Base-by-base conservation (phyloP, 2,888 invertebrate species). In the Oscheius myriophilus region DNA sequence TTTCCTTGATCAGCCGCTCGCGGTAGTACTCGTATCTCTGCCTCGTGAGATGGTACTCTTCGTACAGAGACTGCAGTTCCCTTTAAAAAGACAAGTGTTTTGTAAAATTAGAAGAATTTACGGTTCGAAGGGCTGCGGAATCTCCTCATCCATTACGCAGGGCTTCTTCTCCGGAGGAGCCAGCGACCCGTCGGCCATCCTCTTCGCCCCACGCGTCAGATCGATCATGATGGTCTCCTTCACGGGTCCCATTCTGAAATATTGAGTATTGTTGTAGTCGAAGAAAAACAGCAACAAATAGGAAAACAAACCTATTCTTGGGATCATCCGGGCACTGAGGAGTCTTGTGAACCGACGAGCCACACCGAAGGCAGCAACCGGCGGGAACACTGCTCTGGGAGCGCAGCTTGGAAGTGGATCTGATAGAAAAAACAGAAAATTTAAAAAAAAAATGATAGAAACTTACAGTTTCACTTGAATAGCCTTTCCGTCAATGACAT, bases 401-500 rank as follows among this genome's bases (percentile, higher is more conserved):
- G 7, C 85, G 79, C 23, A 86, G 67, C 52, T 82, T 81, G n/a
- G 84, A 85, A 7, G 85, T 86, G 12, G 86, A 86, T 42, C 84
- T 77, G n/a, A n/a, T n/a, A n/a, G n/a, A n/a, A n/a, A n/a, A n/a
- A n/a, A n/a, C n/a, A n/a, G n/a, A n/a, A n/a, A n/a, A n/a, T n/a
- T n/a, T n/a, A n/a, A n/a, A n/a, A n/a, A n/a, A n/a, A n/a, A n/a
- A n/a, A n/a, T 46, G 12, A 18, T n/a, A 46, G 12, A 52, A 62
- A 69, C 55, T 52, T 9, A 79, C 72, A 73, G 74, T 72, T 86
- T 84, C 6, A 86, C 77, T 57, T 84, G 83, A 23, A 86, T 79
- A 45, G 81, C 76, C 39, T 80, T 74, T 57, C 86, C 86, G 41
- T 85, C 84, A 23, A 86, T 72, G 26, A 70, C 70, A 63, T 79